Percentiles rank a stretch among this genome's conserved stretches.
phyloP scores from a whole-genome alignment of 2,113 vertebrate genomes.

The Gambusia holbrooki region DNA sequence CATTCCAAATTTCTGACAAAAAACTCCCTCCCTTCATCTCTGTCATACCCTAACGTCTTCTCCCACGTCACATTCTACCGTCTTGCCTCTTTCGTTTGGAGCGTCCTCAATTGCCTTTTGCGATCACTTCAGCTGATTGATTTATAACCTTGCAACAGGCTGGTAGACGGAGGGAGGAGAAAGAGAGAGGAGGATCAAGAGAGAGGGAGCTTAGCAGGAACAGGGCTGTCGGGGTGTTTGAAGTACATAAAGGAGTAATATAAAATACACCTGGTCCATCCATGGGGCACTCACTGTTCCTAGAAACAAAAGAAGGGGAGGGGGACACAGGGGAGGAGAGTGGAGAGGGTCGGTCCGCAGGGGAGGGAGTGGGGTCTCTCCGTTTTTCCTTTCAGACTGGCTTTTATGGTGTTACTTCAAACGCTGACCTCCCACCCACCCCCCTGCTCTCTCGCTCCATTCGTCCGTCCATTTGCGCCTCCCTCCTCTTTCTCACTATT shows the following conservation, averaged over 20 bases:
- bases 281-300: constrained; percentile 64
- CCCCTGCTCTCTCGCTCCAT: constrained; percentile 58
- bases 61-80: constrained; percentile 8
- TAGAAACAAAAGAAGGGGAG: constrained; percentile 64
- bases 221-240: constrained; percentile 71
- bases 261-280: constrained; percentile 85
- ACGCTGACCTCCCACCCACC: constrained; percentile 72
- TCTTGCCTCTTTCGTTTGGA: constrained; percentile 34
- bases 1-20: constrained; percentile 7
- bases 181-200: constrained; percentile 46
- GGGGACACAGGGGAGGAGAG: constrained; percentile 45
- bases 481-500: constrained; percentile 71
- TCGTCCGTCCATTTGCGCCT: constrained; percentile 54
- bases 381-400: constrained; percentile 83
- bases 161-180: constrained; percentile 29
- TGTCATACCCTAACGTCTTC: constrained; percentile 28
- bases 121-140: constrained; percentile 59
- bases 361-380: constrained; percentile 67
- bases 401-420: constrained; percentile 86
- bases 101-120: constrained; percentile 28
- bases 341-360: constrained; percentile 41
- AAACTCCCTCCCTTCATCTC: constrained; percentile 16
- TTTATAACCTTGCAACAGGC: constrained; percentile 70
- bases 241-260: constrained; percentile 82
- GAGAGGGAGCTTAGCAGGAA: constrained; percentile 52